Conservation (phyloP, 2,113 vertebrate species). For the Neoarius graeffei region DNA sequence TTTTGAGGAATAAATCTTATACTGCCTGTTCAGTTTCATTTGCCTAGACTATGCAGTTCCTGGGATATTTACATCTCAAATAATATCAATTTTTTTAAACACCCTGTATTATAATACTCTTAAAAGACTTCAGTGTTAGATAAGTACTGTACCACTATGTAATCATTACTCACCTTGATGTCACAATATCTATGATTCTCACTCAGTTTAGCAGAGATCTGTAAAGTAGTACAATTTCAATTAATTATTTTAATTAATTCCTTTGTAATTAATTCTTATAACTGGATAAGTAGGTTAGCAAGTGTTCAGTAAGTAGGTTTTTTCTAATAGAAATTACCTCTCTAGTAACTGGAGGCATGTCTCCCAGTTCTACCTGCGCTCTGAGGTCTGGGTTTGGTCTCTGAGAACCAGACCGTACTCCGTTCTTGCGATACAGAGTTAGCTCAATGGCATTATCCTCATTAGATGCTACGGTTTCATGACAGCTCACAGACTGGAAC, state of each 20-base stretch:
- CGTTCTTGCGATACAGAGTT: slow-evolving; percentile 63
- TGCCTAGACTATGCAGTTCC: too few relatives aligned
- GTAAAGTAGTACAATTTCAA: slow-evolving; percentile 25
- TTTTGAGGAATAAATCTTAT: too few relatives aligned
- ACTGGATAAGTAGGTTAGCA: not conserved
- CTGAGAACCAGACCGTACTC: not conserved
- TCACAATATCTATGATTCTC: slow-evolving; percentile 75
- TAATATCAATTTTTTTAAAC: too few relatives aligned
- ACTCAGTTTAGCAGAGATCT: slow-evolving; percentile 62
- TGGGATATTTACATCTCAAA: too few relatives aligned
- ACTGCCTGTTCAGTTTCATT: too few relatives aligned
- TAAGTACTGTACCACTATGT: not conserved
- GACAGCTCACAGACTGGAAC: slow-evolving; percentile 42
- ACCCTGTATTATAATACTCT: not conserved
- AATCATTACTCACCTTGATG: slow-evolving; percentile 74
- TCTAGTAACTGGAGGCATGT: slow-evolving; percentile 30
- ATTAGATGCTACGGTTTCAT: slow-evolving; percentile 55
- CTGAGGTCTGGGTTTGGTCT: not conserved
- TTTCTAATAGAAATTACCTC: slow-evolving; percentile 58
- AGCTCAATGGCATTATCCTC: slow-evolving; percentile 71
- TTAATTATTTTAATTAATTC: too few relatives aligned
- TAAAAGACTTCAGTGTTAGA: not conserved
- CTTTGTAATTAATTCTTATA: too few relatives aligned
- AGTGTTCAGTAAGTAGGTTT: not conserved
- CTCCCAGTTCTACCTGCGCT: slow-evolving; percentile 59